Evolutionary conservation across 2,113 vertebrate species (phyloP).

Genomic region (Solea solea): DNA sequence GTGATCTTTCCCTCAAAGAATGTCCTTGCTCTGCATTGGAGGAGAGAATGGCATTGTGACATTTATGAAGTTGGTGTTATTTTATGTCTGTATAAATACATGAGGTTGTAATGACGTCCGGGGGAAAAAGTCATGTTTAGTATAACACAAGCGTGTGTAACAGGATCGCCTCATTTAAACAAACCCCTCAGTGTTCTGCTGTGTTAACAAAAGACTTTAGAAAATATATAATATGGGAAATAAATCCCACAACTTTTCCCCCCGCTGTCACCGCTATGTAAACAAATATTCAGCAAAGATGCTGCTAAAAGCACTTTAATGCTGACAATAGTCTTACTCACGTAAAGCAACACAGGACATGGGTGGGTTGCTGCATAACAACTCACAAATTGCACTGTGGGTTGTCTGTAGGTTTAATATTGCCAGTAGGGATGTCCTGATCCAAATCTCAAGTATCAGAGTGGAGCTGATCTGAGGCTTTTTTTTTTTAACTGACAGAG

Average conservation of each 20-base stretch:
- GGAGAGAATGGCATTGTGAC: conserved; percentile 34
- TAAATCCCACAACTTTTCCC: neutral
- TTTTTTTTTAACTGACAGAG: too few species aligned
- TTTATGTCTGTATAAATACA: neutral
- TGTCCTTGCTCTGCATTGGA: conserved; percentile 65
- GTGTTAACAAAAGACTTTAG: conserved; percentile 1
- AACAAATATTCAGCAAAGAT: conserved; percentile 13
- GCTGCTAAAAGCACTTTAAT: neutral
- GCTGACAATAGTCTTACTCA: neutral
- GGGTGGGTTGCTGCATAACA: too few species aligned
- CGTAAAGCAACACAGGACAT: neutral
- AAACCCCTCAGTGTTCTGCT: conserved; percentile 2
- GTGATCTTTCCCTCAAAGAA: conserved; percentile 89
- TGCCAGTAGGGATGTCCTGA: too few species aligned
- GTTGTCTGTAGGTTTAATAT: too few species aligned
- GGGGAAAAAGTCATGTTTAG: conserved; percentile 1
- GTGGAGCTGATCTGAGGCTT: too few species aligned
- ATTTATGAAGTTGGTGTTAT: conserved; percentile 23
- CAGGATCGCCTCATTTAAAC: conserved; percentile 24
- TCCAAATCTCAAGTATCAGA: too few species aligned
- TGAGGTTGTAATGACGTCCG: neutral
- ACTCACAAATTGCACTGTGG: too few species aligned
- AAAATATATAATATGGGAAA: neutral
- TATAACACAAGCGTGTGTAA: conserved; percentile 1
- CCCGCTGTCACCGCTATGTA: neutral